Percentiles rank a stretch among this genome's conserved stretches.
Conservation (phyloP, 2,888 invertebrate genomes). For the Polydesmus complanatus region DNA sequence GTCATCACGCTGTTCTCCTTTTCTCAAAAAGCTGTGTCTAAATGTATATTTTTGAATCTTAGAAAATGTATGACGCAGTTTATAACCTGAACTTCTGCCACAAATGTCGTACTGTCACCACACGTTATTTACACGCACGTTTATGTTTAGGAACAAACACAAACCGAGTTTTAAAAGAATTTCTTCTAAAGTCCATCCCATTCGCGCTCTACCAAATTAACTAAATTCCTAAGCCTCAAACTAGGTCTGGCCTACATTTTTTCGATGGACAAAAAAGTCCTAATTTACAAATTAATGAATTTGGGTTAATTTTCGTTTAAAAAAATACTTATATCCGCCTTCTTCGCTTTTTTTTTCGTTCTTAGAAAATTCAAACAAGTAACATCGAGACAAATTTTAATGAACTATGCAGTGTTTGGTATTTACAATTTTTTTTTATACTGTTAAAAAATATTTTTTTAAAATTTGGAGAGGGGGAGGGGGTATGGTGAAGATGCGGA, state of each 20-base stretch:
- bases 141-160: not conserved
- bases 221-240: not conserved
- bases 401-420: too few relatives aligned
- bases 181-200: not conserved
- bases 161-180: not conserved
- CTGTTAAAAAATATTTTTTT: too few relatives aligned
- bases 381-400: too few relatives aligned
- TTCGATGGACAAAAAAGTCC: not conserved
- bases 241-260: not conserved
- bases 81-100: not conserved
- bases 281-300: too few relatives aligned
- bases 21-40: not conserved
- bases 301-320: too few relatives aligned
- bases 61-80: not conserved
- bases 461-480: too few relatives aligned
- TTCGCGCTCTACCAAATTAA: not conserved
- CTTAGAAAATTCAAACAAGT: too few relatives aligned
- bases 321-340: too few relatives aligned
- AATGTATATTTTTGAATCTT: not conserved
- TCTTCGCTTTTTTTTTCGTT: too few relatives aligned
- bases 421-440: too few relatives aligned
- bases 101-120: not conserved
- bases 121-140: not conserved
- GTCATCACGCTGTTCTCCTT: not conserved
- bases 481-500: too few relatives aligned